These are phyloP conservation scores for Leptinotarsa texana DNA, from an alignment of 1,140 invertebrate species.

Conservation along the genomic window DNA sequence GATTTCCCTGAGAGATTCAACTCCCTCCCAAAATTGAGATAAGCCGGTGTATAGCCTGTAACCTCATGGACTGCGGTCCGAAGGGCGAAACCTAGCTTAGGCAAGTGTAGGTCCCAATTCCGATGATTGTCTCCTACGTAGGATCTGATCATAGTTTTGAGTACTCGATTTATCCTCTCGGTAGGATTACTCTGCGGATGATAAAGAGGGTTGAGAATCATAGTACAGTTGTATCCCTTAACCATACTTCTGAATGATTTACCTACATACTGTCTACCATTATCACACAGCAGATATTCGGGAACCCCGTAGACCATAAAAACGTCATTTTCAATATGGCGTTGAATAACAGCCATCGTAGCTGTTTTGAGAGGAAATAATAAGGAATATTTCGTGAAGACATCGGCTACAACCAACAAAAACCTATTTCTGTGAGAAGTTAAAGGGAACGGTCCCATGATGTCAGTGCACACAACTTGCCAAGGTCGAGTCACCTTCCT, in stretches of 20 bases:
- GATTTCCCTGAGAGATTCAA: constrained; percentile 19
- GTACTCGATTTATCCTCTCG: constrained; percentile 29
- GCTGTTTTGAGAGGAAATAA: constrained; percentile 29
- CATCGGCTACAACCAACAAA: too few species aligned
- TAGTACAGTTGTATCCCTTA: constrained; percentile 21
- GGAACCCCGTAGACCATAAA: constrained; percentile 31
- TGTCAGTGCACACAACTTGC: too few species aligned
- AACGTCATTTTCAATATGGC: constrained; percentile 28
- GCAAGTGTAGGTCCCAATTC: too few species aligned
- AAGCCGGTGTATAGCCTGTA: too few species aligned
- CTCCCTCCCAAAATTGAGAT: not conserved
- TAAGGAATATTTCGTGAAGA: too few species aligned
- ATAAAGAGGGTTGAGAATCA: not conserved
- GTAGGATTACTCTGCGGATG: constrained; percentile 31
- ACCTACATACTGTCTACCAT: constrained; percentile 35
- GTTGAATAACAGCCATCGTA: constrained; percentile 10
- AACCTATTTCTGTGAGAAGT: too few species aligned
- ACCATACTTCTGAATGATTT: constrained; percentile 26
- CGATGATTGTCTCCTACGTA: too few species aligned
- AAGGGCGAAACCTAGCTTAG: too few species aligned
- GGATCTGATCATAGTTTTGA: too few species aligned
- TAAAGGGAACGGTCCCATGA: too few species aligned
- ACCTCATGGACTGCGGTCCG: too few species aligned
- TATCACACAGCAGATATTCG: constrained; percentile 16
- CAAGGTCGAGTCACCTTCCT: too few species aligned